Evolutionary conservation across 2,888 invertebrate species (phyloP).

Genomic region (Andrena minutula): DNA sequence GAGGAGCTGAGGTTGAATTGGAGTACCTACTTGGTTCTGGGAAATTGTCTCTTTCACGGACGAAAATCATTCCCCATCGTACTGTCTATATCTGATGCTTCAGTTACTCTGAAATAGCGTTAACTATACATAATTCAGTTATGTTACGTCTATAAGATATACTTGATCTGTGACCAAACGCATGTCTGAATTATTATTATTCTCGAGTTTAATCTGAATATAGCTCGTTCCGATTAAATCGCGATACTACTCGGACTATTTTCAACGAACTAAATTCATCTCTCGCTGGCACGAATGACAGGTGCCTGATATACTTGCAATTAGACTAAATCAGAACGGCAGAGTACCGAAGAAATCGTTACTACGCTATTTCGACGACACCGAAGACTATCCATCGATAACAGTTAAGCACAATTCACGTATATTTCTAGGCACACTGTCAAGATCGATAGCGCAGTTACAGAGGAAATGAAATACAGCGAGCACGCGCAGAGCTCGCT

Average conservation of each 20-base stretch:
- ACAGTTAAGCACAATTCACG: constrained; percentile 13
- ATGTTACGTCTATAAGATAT: neutral
- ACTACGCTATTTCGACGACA: no score
- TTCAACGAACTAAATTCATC: no score
- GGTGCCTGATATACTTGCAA: no score
- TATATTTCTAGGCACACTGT: neutral
- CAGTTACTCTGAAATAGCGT: constrained; percentile 1
- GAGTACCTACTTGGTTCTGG: neutral
- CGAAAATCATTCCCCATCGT: neutral
- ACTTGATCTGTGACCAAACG: neutral
- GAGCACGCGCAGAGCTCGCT: neutral
- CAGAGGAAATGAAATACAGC: constrained; percentile 2
- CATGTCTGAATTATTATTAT: constrained; percentile 1
- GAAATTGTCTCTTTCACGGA: no score
- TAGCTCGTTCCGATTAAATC: no score
- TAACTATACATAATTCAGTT: neutral
- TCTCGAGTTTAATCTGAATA: no score
- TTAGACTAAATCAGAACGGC: no score
- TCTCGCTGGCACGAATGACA: no score
- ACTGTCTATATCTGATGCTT: constrained; percentile 21
- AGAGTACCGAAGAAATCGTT: no score
- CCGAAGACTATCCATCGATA: neutral
- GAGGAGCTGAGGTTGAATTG: neutral
- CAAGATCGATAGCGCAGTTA: constrained; percentile 16
- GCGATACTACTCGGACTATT: no score